Evolutionary conservation across 2,888 invertebrate species (phyloP), one percentile per base, ranked within the genome.

Genomic region (Petrolisthes cinctipes): DNA sequence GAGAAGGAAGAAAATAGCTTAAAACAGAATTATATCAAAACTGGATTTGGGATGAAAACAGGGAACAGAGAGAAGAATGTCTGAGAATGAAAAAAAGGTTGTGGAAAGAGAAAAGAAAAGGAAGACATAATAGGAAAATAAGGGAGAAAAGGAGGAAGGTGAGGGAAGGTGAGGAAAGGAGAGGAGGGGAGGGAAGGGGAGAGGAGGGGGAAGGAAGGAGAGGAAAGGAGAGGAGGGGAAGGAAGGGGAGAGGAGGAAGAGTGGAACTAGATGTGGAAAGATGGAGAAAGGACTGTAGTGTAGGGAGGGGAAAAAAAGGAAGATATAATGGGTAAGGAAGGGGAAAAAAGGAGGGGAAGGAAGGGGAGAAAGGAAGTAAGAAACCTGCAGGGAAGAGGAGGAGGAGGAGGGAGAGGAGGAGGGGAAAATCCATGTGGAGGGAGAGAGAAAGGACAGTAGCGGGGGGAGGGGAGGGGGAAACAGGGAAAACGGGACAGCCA

Each of bases 391-490:
- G 17, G 61, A 61, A 3, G 61, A 61, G 17, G 61, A 17, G 61
- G 61, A 61, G 9, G 61, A 11, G 61, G 6, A 61, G 14, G 61
- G 61, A 82, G 68, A 66, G 61, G 61, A 75, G 23, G 20, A 54
- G 20, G 9, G 20, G 56, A 54, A 54, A 54, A 23, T 17, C 17
- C n/a, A 73, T 54, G 56, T 11, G 51, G 83, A 83, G 53, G 75
- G 54, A 54, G 56, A 83, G 83, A 83, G 83, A 73, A 56, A 54
- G 54, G 9, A 56, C 7, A 20, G 54, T 17, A 76, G n/a, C 17
- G 37, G 9, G 20, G 56, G n/a, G 75, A 68, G 66, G 66, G 37
- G 66, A 37, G 14, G 51, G 53, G 56, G 56, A 20, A 11, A 53
- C 71, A 82, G 68, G 20, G 56, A 57, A 23, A 57, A n/a, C 11